Percentiles rank a stretch among this genome's conserved stretches.
phyloP scores from a whole-genome alignment of 2,113 vertebrate species.

The Stigmatopora argus region DNA sequence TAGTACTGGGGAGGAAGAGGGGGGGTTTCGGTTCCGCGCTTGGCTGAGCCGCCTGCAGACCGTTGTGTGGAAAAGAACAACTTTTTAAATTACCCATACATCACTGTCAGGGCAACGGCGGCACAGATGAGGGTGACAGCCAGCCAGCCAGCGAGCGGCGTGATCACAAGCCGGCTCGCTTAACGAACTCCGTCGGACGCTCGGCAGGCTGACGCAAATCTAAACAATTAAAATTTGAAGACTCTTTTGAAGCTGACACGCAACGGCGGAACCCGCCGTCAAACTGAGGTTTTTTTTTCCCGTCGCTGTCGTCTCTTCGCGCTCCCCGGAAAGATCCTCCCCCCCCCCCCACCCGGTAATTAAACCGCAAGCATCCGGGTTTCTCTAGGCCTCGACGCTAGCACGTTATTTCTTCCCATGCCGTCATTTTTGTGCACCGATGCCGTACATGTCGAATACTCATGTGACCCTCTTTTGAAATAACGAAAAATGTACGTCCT shows the following conservation, averaged over 20 bases:
- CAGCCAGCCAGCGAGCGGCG: conserved; percentile 10
- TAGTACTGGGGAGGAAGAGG: conserved; percentile 39
- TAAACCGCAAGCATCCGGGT: conserved; percentile 13
- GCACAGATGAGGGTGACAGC: conserved; percentile 51
- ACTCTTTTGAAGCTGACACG: neutral
- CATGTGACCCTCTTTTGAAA: too few relatives aligned
- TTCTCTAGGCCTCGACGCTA: too few relatives aligned
- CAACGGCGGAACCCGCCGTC: neutral
- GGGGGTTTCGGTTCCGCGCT: conserved; percentile 32
- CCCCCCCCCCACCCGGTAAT: conserved; percentile 14
- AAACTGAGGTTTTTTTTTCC: neutral
- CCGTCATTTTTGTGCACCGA: too few relatives aligned
- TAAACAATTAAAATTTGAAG: conserved; percentile 9
- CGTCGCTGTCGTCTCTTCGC: too few relatives aligned
- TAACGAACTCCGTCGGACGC: conserved; percentile 20
- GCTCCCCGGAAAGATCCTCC: neutral
- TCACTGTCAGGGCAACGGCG: conserved; percentile 63
- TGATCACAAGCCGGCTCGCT: conserved; percentile 15
- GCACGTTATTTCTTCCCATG: too few relatives aligned
- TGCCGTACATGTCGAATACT: too few relatives aligned
- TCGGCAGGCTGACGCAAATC: conserved; percentile 6
- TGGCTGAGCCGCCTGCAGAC: conserved; percentile 67
- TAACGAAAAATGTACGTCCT: too few relatives aligned
- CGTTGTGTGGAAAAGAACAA: conserved; percentile 70
- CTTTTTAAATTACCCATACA: conserved; percentile 77